Conservation (phyloP, 1,140 invertebrate genomes). For the Lepidostoma basale region DNA sequence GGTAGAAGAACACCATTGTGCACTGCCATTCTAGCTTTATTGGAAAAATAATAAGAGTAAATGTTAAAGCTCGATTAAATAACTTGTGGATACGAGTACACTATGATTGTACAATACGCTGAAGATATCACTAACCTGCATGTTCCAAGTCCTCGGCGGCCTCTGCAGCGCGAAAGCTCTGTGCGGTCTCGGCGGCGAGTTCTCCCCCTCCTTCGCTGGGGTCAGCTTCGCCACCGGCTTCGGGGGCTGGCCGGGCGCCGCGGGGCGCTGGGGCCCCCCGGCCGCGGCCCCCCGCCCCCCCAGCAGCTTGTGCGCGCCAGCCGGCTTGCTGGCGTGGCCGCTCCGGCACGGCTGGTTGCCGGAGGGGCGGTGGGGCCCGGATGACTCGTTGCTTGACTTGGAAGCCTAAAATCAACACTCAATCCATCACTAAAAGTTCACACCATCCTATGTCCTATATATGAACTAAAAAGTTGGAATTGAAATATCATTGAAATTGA, state of each 20-base stretch:
- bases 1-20: too few species aligned
- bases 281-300: not conserved
- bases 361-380: conserved; percentile 13
- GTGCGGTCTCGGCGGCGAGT: conserved; percentile 47
- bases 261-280: not conserved
- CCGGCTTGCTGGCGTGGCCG: conserved; percentile 1
- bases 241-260: conserved; percentile 15
- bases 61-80: too few species aligned
- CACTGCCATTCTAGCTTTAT: too few species aligned
- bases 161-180: conserved; percentile 42
- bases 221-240: not conserved
- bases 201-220: conserved; percentile 7
- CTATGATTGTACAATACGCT: not conserved
- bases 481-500: too few species aligned
- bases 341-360: conserved; percentile 17
- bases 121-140: conserved; percentile 51
- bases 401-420: too few species aligned
- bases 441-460: too few species aligned
- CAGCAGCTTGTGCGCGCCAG: not conserved
- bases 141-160: conserved; percentile 56
- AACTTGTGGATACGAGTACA: not conserved
- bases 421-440: too few species aligned
- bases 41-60: too few species aligned
- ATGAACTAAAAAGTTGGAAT: too few species aligned
- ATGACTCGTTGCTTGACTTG: too few species aligned